Percentiles rank a stretch among this genome's conserved stretches.
These are phyloP conservation scores for Gisinianus flammeolus DNA, from an alignment of 2,888 invertebrate species.

Conservation along the genomic window DNA sequence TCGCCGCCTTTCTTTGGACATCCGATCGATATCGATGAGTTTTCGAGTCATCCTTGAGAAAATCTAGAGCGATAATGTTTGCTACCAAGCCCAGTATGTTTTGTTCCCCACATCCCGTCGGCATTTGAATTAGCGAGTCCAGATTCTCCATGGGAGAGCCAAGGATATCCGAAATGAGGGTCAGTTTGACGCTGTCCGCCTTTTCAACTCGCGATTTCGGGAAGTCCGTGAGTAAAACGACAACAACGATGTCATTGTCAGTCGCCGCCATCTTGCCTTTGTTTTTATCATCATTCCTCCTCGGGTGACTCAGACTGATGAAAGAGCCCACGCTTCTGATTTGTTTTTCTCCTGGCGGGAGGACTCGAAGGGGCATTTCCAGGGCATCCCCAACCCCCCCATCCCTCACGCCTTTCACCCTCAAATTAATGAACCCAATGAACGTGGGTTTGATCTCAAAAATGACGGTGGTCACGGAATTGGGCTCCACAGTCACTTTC, in stretches of 20 bases:
- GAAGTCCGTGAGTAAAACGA: conserved; percentile 33
- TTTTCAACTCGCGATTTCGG: conserved; percentile 44
- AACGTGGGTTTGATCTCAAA: conserved; percentile 46
- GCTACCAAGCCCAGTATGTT: conserved; percentile 69
- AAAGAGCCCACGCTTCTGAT: conserved; percentile 1
- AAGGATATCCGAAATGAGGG: conserved; percentile 70
- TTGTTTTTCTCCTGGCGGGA: conserved; percentile 32
- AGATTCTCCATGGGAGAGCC: conserved; percentile 78
- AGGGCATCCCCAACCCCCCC: conserved; percentile 45
- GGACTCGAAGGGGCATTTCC: conserved; percentile 47
- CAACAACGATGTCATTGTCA: not conserved
- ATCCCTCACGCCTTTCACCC: conserved; percentile 36
- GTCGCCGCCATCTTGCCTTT: not conserved
- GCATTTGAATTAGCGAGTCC: no score
- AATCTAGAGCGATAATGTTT: conserved; percentile 48
- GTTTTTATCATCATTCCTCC: conserved; percentile 62
- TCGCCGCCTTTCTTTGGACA: conserved; percentile 77
- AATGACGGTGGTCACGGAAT: conserved; percentile 40
- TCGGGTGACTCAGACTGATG: no score
- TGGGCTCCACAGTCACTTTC: not conserved
- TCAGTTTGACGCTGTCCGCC: conserved; percentile 44
- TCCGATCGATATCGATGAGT: conserved; percentile 37
- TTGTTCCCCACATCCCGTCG: no score
- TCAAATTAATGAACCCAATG: conserved; percentile 42
- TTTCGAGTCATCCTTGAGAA: conserved; percentile 37